Base-by-base conservation (phyloP, 2,113 vertebrate genomes). In the Calyptomena viridis region DNA sequence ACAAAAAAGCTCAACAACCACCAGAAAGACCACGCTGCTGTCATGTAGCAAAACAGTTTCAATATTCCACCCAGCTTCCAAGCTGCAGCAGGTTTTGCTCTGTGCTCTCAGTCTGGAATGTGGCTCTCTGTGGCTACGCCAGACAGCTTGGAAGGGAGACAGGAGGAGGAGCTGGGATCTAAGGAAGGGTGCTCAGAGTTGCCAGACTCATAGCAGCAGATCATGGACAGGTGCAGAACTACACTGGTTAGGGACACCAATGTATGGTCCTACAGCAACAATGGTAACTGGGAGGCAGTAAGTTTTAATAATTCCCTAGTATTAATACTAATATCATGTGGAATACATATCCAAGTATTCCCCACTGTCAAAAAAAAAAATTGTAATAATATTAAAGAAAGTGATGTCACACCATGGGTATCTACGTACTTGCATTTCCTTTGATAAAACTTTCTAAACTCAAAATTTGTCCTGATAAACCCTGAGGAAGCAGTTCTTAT, bases 351-450 rank as follows among this genome's bases (percentile, higher is more conserved):
- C 6, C 47, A 59, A 76, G 39, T 55, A 52, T 25, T 74, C 39
- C 14, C 14, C 27, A 28, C 23, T 20, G 9, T 2, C 8, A 89
- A 30, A 11, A 40, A 55, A 15, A 47, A 44, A 63, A 73, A 25
- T 27, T 40, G 30, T 17, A 5, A n/a, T 22, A 67, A 22, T 22
- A 62, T 47, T 90, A 82, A 87, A 81, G 37, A 28, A 66, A 71
- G 8, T 0, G 0, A 4, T 89, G 81, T n/a, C 81, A 74, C 24
- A 40, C 44, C 0, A 2, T 31, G 8, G 9, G 3, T 78, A 74
- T 27, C 46, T 27, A 52, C 2, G 25, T 39, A 67, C 17, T 56
- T 60, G 20, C 8, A 66, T 3, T 55, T 84, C 20, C 31, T 74
- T 30, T 31, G 17, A 8, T 28, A 62, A 74, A 71, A 46, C 60